Conservation (phyloP, 1,140 invertebrate species). For the Drosophila prosaltans region DNA sequence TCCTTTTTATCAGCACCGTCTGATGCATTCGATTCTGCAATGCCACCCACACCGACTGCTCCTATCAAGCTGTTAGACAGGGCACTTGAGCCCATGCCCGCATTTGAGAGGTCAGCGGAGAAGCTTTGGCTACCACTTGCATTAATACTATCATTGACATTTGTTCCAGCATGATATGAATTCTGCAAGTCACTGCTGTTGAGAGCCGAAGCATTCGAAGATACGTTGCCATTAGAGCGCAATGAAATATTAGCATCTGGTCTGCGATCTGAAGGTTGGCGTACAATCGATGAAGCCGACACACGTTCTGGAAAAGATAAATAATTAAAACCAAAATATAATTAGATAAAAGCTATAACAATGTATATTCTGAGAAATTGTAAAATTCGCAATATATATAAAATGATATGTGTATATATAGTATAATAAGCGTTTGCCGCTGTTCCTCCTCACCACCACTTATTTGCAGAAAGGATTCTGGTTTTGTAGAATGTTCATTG, state of each 20-base stretch:
- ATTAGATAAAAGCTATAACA: neutral
- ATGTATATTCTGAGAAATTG: neutral
- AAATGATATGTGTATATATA: too few species aligned
- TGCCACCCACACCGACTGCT: conserved; percentile 34
- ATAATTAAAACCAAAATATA: neutral
- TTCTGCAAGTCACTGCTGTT: conserved; percentile 71
- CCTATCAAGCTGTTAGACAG: conserved; percentile 46
- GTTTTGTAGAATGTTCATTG: conserved; percentile 28
- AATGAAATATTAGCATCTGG: conserved; percentile 76
- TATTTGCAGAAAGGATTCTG: conserved; percentile 57
- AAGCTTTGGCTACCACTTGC: conserved; percentile 40
- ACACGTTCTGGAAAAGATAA: conserved; percentile 62
- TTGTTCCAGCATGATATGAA: conserved; percentile 62
- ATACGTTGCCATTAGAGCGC: conserved; percentile 77
- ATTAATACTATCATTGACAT: conserved; percentile 52
- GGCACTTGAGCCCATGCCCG: conserved; percentile 41
- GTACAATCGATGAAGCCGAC: conserved; percentile 69
- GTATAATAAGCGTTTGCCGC: conserved; percentile 5
- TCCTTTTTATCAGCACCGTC: conserved; percentile 67
- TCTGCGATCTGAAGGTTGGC: conserved; percentile 79
- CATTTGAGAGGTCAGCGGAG: conserved; percentile 50
- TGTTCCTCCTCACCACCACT: conserved; percentile 59
- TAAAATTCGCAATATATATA: neutral
- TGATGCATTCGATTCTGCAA: conserved; percentile 62
- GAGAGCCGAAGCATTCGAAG: conserved; percentile 59